Evolutionary conservation across 2,113 vertebrate genomes (phyloP), one percentile per base, ranked within the genome.

Genomic region (Excalfactoria chinensis): DNA sequence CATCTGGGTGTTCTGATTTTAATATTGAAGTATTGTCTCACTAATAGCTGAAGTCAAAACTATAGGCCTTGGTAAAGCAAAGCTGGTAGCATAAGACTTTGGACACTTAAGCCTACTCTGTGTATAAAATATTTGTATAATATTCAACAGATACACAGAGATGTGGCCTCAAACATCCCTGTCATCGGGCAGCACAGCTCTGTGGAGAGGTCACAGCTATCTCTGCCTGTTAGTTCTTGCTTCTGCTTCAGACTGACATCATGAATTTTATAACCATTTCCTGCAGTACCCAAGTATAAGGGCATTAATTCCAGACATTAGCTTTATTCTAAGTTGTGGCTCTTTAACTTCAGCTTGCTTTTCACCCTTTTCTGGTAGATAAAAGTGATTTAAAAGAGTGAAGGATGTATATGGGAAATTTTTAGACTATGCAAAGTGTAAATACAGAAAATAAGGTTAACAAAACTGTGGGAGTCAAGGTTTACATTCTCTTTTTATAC

Each of bases 51-150:
- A 56, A 56, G 53, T 56, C 30, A 56, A 59, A 88, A 16, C 34
- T 81, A 44, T 86, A 49, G 26, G 25, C n/a, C 15, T 60, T 69
- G 35, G 14, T 35, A 86, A 88, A 90, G 40, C 53, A 5, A 51
- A 53, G 8, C 21, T 66, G 19, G 10, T 64, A 22, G 40, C 35
- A 20, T 7, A 15, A 56, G 85, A 78, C 12, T 53, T 55, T 2
- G 0, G 5, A 10, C 12, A 14, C 3, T 23, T 44, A 46, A 46
- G 2, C 21, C 28, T 59, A 1, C 14, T 35, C 1, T 37, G 3
- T 62, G 21, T 25, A 34, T 63, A 40, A 63, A 70, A 51, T 37
- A 20, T 51, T 19, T 69, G 6, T 28, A 37, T 37, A 14, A 10
- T 49, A 15, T 9, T 75, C 37, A 41, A 32, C 34, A 83, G 73